Base-by-base conservation (phyloP, 1,140 invertebrate genomes). In the Parasteatoda tepidariorum region DNA sequence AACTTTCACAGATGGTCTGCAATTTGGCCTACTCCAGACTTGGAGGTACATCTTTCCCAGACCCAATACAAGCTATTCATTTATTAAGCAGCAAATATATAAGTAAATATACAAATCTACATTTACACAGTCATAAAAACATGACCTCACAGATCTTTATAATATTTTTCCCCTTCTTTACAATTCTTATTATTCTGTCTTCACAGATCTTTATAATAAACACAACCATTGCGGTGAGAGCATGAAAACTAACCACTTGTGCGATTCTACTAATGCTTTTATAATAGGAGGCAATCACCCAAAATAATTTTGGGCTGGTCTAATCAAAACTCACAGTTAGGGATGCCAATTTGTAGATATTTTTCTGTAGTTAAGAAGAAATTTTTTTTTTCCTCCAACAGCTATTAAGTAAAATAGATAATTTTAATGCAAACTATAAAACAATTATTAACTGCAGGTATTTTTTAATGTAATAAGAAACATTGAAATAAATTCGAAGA, bases 1-100 rank as follows among this genome's bases (percentile, higher is more conserved):
- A n/a, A 13, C 38, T 48, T 3, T 61, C 26, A 33, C 26, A 33
- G 30, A 31, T 57, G 30, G 70, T 73, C 41, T 73, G 59, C 30
- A 59, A 57, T 73, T 73, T 73, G 70, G 70, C 70, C 70, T 73
- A 59, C 70, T 31, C 70, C 70, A 57, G 24, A 59, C 7, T 15
- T n/a, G n/a, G n/a, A 59, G 24, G 24, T 22, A 9, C 18, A 48
- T 48, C 18, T 48, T 18, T 48, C 38, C 54, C 26, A 57, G 3
- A 59, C 48, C 41, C 55, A 73, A 73, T 24, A 73, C 55, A 48
- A 48, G 54, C 70, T 13, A 13, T 41, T 41, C 38, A 41, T 73
- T 57, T 33, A 61, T 2, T n/a, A 57, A 59, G 54, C 18, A 57
- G 57, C 9, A 48, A 13, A 13, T 26, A 73, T 31, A 26, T 61